Percentiles rank a stretch among this genome's conserved stretches.
Conservation (phyloP, 2,797 vertebrate species). For the Oreonectes daqikongensis region DNA sequence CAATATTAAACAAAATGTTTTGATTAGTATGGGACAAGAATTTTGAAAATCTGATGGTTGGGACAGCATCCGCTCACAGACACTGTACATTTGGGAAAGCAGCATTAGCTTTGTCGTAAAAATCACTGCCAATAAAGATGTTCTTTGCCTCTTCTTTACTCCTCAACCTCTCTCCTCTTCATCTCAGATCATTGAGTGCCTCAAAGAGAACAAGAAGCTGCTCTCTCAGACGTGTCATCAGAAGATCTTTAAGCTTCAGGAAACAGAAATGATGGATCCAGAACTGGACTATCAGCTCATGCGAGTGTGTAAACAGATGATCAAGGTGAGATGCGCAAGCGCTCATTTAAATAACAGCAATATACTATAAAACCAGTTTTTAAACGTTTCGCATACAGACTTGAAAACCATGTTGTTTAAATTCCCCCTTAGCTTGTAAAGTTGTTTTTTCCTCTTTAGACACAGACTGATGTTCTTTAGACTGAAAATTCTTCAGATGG, state of each 20-base stretch:
- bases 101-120: too few relatives aligned
- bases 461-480: too few relatives aligned
- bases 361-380: too few relatives aligned
- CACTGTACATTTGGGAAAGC: neutral
- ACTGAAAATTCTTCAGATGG: too few relatives aligned
- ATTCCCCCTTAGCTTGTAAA: too few relatives aligned
- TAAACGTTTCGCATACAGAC: too few relatives aligned
- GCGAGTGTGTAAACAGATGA: constrained; percentile 98
- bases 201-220: constrained; percentile 93
- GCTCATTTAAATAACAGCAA: neutral
- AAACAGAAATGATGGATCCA: constrained; percentile 96
- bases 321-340: constrained; percentile 78
- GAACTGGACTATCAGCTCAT: constrained; percentile 97
- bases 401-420: too few relatives aligned
- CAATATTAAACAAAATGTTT: too few relatives aligned
- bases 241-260: constrained; percentile 94
- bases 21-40: too few relatives aligned
- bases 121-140: neutral
- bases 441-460: too few relatives aligned
- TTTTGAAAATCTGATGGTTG: neutral
- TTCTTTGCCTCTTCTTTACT: neutral
- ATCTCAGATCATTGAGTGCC: constrained; percentile 90
- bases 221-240: constrained; percentile 87
- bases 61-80: neutral
- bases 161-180: neutral